phyloP scores from a whole-genome alignment of 2,888 invertebrate species.

The Caradrina kadenii region DNA sequence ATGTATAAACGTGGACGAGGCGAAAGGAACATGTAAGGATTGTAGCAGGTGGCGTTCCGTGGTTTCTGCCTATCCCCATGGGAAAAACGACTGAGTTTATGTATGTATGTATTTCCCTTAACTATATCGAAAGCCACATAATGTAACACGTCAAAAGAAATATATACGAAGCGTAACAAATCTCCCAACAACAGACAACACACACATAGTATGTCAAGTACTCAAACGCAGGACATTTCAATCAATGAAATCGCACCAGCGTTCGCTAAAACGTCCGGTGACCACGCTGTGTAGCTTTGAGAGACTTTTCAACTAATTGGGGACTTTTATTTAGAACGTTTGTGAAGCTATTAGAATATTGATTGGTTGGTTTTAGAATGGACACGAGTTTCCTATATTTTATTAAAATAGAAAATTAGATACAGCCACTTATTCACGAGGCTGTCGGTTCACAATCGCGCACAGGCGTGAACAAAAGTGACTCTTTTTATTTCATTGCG shows the following conservation, averaged over 20 bases:
- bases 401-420: too few relatives aligned
- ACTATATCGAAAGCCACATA: too few relatives aligned
- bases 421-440: too few relatives aligned
- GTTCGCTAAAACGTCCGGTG: slow-evolving; percentile 66
- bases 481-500: too few relatives aligned
- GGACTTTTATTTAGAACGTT: slow-evolving; percentile 25
- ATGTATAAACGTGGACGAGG: too few relatives aligned
- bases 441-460: too few relatives aligned
- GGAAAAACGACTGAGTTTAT: too few relatives aligned
- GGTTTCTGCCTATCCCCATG: too few relatives aligned
- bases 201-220: slow-evolving; percentile 45
- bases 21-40: too few relatives aligned
- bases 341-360: not conserved
- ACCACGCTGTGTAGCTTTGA: slow-evolving; percentile 49
- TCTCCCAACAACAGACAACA: slow-evolving; percentile 9
- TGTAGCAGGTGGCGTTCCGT: too few relatives aligned
- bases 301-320: slow-evolving; percentile 56
- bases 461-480: too few relatives aligned
- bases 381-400: not conserved
- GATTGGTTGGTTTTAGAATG: slow-evolving; percentile 10
- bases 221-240: slow-evolving; percentile 75
- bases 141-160: not conserved
- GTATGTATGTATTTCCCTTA: too few relatives aligned
- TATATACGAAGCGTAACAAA: slow-evolving; percentile 29
- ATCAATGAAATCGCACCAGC: slow-evolving; percentile 78